Conservation (phyloP, 1,140 invertebrate genomes). For the Steinernema feltiae region DNA sequence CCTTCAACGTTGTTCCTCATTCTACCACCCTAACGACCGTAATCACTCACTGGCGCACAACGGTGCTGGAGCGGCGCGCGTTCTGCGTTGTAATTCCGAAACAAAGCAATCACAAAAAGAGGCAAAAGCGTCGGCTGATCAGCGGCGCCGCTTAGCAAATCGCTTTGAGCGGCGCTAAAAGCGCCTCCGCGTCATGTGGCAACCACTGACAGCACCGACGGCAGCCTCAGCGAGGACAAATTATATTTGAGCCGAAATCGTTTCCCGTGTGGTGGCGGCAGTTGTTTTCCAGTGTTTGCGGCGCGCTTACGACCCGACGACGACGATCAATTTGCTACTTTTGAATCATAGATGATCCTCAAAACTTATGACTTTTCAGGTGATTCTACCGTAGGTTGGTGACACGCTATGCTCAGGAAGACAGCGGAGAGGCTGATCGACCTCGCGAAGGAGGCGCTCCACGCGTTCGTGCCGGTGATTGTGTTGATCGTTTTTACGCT, state of each 20-base stretch:
- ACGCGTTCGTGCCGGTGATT: neutral
- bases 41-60: too few relatives aligned
- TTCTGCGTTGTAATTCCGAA: neutral
- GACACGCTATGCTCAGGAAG: neutral
- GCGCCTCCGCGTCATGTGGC: conserved; percentile 11
- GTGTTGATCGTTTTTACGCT: neutral
- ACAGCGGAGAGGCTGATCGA: neutral
- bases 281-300: conserved; percentile 8
- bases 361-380: neutral
- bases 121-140: too few relatives aligned
- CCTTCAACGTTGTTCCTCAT: too few relatives aligned
- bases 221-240: too few relatives aligned
- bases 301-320: neutral
- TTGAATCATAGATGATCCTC: too few relatives aligned
- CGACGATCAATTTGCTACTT: neutral
- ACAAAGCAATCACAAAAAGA: neutral
- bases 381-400: neutral
- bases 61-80: too few relatives aligned
- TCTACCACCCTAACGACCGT: too few relatives aligned
- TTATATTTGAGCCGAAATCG: neutral
- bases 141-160: neutral
- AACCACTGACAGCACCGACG: neutral
- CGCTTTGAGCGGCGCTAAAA: too few relatives aligned
- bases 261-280: neutral
- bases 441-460: neutral